Evolutionary conservation across 2,113 vertebrate genomes (phyloP), one percentile per base, ranked within the genome.

Genomic region (Hippolais icterina): DNA sequence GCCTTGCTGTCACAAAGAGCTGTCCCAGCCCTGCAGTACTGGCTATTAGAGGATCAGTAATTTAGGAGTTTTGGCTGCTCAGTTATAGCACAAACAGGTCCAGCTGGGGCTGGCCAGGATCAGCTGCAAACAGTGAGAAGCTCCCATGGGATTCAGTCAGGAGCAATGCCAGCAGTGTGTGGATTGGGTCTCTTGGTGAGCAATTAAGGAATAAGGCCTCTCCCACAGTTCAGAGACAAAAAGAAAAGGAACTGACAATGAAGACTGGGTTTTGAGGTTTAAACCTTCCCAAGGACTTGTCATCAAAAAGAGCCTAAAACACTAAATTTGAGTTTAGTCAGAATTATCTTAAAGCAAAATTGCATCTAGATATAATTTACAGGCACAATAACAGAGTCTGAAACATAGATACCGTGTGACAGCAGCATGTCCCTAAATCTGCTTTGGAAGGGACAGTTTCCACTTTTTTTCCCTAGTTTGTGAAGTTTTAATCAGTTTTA

Each of bases 61-160:
- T 78, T 71, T 42, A 56, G 57, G 77, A 41, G 6, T 47, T 68
- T 39, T 59, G 68, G 18, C 8, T 37, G 52, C 24, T 47, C 21
- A 11, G 25, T 53, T 49, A 1, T 2, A 3, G 11, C 46, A 5
- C 0, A 8, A 35, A 19, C 12, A 10, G 29, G 18, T 16, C 8
- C 31, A 56, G 11, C 35, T 47, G 63, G 56, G 35, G 28, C 21
- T 86, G 85, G 56, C 23, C 17, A 42, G 42, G 39, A 29, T 27
- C 37, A 41, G 9, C 54, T 81, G 49, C 35, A 18, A 42, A 8
- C 14, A 44, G 35, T 5, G 39, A 52, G 49, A 13, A 66, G 20
- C 8, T 79, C 7, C 4, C 1, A 0, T 28, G 7, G 50, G 28
- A 25, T 28, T 42, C 63, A 64, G 21, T 11, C 46, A 10, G 11